Conservation (phyloP, 2,113 vertebrate species). For the Psephotus haematonotus region DNA sequence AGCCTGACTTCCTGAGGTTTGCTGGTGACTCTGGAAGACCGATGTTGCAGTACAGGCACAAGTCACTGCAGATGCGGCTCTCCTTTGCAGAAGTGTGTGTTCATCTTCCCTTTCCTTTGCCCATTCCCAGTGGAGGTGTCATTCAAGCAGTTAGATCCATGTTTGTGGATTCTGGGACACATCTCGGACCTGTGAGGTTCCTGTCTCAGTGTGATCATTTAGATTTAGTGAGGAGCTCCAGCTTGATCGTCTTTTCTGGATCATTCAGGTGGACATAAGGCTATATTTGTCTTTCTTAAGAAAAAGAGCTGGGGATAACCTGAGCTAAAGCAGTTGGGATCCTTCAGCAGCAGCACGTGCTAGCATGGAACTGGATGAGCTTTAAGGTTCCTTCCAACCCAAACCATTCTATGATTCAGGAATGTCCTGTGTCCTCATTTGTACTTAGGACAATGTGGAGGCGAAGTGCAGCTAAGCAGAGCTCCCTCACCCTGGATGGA, state of each 20-base stretch:
- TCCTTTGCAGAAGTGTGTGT: neutral
- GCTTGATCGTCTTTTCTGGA: neutral
- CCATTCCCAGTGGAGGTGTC: neutral
- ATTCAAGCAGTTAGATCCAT: no score
- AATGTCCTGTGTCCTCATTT: neutral
- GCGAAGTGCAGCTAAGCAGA: neutral
- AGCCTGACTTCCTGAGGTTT: neutral
- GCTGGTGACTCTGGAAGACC: neutral
- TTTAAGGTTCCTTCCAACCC: neutral
- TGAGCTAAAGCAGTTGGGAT: neutral
- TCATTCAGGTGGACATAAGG: neutral
- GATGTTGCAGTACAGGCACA: neutral
- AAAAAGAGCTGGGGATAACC: neutral
- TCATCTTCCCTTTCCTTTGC: neutral
- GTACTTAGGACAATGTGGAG: neutral
- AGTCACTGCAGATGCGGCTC: neutral
- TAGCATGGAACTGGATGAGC: neutral
- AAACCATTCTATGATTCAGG: neutral
- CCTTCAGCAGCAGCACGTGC: neutral
- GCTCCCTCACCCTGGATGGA: neutral
- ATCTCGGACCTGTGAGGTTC: neutral
- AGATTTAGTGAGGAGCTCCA: neutral
- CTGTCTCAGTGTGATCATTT: neutral
- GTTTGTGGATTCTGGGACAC: neutral
- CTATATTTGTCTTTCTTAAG: neutral